Evolutionary conservation across 2,888 invertebrate species (phyloP).

Genomic region (Amblyteles armatorius): DNA sequence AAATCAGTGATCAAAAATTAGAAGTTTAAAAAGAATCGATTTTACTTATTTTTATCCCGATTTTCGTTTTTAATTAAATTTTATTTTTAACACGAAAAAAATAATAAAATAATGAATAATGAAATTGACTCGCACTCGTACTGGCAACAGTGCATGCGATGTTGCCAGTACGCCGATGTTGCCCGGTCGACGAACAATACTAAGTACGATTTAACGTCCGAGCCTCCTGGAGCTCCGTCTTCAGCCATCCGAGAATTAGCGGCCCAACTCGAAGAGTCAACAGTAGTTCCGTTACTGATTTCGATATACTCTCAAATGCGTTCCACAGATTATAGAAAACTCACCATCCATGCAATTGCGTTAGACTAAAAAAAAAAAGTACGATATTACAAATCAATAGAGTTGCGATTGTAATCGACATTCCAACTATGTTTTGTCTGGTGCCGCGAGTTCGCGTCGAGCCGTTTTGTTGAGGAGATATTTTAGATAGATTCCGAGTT

Average conservation of each 20-base stretch:
- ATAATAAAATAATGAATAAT: not conserved
- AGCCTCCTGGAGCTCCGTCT: not conserved
- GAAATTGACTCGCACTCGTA: not conserved
- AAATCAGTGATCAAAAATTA: not conserved
- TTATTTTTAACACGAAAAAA: not conserved
- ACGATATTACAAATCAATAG: conserved; percentile 25
- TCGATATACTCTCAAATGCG: conserved; percentile 14
- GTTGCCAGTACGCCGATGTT: not conserved
- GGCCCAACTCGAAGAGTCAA: not conserved
- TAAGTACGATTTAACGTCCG: not conserved
- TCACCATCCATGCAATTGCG: conserved; percentile 11
- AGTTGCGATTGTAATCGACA: conserved; percentile 58
- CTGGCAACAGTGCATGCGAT: not conserved
- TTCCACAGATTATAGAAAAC: conserved; percentile 14
- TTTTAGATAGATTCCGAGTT: conserved; percentile 20
- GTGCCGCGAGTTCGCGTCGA: conserved; percentile 36
- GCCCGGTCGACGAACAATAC: not conserved
- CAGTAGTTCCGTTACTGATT: not conserved
- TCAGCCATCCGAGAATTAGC: not conserved
- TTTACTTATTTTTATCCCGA: not conserved
- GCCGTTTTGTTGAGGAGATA: conserved; percentile 36
- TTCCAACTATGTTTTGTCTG: conserved; percentile 55
- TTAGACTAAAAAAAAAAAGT: conserved; percentile 12
- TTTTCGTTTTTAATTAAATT: too few relatives aligned
- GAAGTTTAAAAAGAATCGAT: not conserved